phyloP scores from a whole-genome alignment of 2,888 invertebrate species.

The Torymus tubicola region DNA sequence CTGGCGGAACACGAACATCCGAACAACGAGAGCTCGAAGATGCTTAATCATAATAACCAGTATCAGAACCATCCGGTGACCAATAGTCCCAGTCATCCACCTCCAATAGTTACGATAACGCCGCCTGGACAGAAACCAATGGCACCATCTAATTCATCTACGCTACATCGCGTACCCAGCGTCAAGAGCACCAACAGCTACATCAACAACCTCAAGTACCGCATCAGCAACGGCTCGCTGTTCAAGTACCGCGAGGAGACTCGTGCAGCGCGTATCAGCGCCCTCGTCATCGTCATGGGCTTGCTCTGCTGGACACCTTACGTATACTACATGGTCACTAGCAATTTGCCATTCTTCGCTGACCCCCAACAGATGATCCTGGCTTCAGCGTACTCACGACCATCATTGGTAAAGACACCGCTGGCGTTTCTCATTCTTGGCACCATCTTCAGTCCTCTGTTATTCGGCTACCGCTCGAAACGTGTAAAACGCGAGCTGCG shows the following conservation, averaged over 20 bases:
- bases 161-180: constrained; percentile 75
- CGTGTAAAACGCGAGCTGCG: constrained; percentile 81
- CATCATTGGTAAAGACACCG: constrained; percentile 71
- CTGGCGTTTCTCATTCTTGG: constrained; percentile 79
- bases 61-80: too few species aligned
- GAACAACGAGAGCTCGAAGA: not conserved
- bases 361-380: constrained; percentile 61
- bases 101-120: constrained; percentile 78
- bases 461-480: constrained; percentile 87
- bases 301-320: constrained; percentile 80
- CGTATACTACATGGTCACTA: constrained; percentile 75
- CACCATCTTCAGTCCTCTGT: constrained; percentile 83
- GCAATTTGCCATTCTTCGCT: constrained; percentile 71
- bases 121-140: constrained; percentile 75
- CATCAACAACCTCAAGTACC: constrained; percentile 86
- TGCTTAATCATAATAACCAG: too few species aligned
- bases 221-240: constrained; percentile 89
- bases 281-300: constrained; percentile 85
- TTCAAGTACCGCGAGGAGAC: constrained; percentile 93
- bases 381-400: constrained; percentile 7
- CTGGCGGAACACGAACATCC: constrained; percentile 14
- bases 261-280: constrained; percentile 91
- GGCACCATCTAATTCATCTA: constrained; percentile 64
- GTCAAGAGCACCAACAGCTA: constrained; percentile 79
- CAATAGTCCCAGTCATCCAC: not conserved